These are phyloP conservation scores for Gymnodraco acuticeps DNA, from an alignment of 2,797 vertebrate genomes.

Conservation along the genomic window DNA sequence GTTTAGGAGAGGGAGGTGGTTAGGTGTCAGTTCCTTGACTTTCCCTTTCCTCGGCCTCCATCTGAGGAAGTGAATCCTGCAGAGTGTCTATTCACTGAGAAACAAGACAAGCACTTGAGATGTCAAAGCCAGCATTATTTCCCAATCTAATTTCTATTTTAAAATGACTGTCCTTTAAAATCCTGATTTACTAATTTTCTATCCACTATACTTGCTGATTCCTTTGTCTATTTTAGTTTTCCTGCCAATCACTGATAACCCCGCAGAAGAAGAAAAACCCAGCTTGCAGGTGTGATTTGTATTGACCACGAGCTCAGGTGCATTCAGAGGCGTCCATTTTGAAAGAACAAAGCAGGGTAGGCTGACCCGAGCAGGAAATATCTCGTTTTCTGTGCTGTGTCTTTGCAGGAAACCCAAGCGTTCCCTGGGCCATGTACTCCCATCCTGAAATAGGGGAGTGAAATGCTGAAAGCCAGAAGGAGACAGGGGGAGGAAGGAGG, in stretches of 20 bases:
- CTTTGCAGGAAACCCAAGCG: constrained; percentile 86
- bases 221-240: constrained; percentile 8
- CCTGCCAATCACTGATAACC: not conserved
- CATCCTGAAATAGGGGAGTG: constrained; percentile 87
- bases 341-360: constrained; percentile 67
- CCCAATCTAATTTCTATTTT: constrained; percentile 22
- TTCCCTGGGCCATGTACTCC: constrained; percentile 87
- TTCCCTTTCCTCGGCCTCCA: constrained; percentile 71
- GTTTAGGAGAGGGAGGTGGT: constrained; percentile 36
- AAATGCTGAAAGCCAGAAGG: constrained; percentile 71
- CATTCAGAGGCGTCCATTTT: constrained; percentile 31
- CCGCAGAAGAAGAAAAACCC: constrained; percentile 3
- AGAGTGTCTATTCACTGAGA: constrained; percentile 77
- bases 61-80: constrained; percentile 79
- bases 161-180: not conserved
- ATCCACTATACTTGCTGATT: not conserved
- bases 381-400: constrained; percentile 81
- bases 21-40: constrained; percentile 80
- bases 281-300: not conserved
- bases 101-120: constrained; percentile 71
- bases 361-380: constrained; percentile 80
- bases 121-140: constrained; percentile 54
- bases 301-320: constrained; percentile 64
- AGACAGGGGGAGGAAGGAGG: constrained; percentile 61
- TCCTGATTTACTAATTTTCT: not conserved